Percentiles rank a stretch among this genome's conserved stretches.
phyloP scores from a whole-genome alignment of 2,888 invertebrate species.

The Horisme vitalbata region DNA sequence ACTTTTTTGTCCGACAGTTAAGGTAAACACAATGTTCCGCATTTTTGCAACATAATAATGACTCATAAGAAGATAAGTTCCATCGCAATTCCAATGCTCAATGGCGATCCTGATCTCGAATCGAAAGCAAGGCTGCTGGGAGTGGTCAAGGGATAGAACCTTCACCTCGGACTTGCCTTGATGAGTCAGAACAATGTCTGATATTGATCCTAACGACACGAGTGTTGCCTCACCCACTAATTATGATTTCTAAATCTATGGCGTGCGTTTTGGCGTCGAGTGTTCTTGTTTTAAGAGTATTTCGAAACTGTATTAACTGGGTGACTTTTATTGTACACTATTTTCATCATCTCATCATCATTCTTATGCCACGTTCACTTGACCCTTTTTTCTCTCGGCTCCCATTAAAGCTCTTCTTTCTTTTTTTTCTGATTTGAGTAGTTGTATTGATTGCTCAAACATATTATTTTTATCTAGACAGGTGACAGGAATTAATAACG shows the following conservation, averaged over 20 bases:
- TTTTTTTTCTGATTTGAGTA: too few relatives aligned
- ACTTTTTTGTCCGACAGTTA: too few relatives aligned
- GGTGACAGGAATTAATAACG: too few relatives aligned
- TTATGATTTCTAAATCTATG: slow-evolving; percentile 56
- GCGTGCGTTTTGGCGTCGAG: slow-evolving; percentile 34
- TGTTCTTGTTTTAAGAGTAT: slow-evolving; percentile 25
- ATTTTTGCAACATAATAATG: slow-evolving; percentile 19
- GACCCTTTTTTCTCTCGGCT: too few relatives aligned
- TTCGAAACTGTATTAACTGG: slow-evolving; percentile 18
- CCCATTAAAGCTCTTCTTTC: too few relatives aligned
- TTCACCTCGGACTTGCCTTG: slow-evolving; percentile 63
- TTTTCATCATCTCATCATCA: too few relatives aligned
- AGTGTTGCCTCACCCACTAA: slow-evolving; percentile 62
- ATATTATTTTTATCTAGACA: too few relatives aligned
- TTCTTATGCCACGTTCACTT: too few relatives aligned
- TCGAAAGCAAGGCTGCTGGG: slow-evolving; percentile 76
- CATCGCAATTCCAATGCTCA: slow-evolving; percentile 50
- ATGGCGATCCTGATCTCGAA: slow-evolving; percentile 50
- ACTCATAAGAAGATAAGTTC: slow-evolving; percentile 40
- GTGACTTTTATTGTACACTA: slow-evolving; percentile 4
- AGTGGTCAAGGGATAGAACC: slow-evolving; percentile 75
- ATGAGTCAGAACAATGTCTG: slow-evolving; percentile 65
- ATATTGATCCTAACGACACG: slow-evolving; percentile 62
- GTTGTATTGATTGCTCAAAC: too few relatives aligned
- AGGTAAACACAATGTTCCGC: slow-evolving; percentile 4